phyloP scores from a whole-genome alignment of 2,797 vertebrate genomes.

The Knipowitschia caucasica region DNA sequence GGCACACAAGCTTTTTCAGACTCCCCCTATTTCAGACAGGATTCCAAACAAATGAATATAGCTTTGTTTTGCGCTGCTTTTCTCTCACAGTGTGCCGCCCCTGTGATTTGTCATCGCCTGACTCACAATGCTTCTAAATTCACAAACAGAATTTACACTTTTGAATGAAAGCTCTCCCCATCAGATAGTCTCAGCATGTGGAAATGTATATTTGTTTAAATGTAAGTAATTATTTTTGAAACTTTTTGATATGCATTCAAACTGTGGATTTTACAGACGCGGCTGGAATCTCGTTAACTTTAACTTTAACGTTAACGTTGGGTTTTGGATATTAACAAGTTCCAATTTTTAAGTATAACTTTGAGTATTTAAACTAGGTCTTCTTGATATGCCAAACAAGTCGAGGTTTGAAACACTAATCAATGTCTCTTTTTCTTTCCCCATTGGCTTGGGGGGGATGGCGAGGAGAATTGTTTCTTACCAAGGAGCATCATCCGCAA shows the following conservation, averaged over 20 bases:
- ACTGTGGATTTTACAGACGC: background rate
- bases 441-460: background rate
- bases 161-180: slow-evolving; percentile 8
- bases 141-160: slow-evolving; percentile 27
- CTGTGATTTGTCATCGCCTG: slow-evolving; percentile 5
- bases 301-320: too few relatives aligned
- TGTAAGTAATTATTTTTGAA: slow-evolving; percentile 3
- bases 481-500: background rate
- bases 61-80: slow-evolving; percentile 9
- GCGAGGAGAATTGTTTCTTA: background rate
- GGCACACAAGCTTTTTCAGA: slow-evolving; percentile 15
- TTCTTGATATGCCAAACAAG: background rate
- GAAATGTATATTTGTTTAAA: background rate
- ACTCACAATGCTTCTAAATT: slow-evolving; percentile 35
- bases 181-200: background rate
- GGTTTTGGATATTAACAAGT: background rate
- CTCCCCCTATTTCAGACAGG: slow-evolving; percentile 10
- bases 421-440: background rate
- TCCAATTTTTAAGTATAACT: too few relatives aligned
- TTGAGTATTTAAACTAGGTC: background rate
- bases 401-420: background rate
- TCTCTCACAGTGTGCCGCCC: background rate
- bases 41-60: slow-evolving; percentile 29
- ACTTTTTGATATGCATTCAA: slow-evolving; percentile 7
- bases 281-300: background rate